Base-by-base conservation (phyloP, 35 echinoderm and acorn worm genomes). In the Amphiura filiformis region DNA sequence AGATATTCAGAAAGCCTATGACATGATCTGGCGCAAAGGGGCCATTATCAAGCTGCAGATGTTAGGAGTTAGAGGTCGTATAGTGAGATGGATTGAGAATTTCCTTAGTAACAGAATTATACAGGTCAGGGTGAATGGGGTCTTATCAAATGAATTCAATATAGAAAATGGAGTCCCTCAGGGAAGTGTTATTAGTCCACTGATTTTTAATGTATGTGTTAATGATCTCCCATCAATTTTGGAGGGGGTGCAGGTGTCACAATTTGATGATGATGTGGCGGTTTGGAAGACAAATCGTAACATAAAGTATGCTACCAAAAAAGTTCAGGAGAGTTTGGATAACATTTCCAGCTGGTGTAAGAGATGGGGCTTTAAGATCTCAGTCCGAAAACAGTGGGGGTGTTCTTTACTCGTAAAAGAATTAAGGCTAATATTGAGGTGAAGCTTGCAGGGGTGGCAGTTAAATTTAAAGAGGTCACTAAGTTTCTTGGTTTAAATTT, bases 1-100 rank as follows among this genome's bases (percentile, higher is more conserved):
- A 39, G 85, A 87, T 75, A 35, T 87, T 17, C 56, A 78, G 75
- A 87, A 87, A 12, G 85, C 85, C 1, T 87, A 87, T 34, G 70
- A 87, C 76, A 64, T 47, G 38, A 0, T 87, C 13, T 87, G 85
- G 85, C 0, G 26, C 23, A 87, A 78, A 0, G 85, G 85, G 32
- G 23, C 44, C 26, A 18, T 87, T 11, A 41, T 41, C 38, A 76
- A 87, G 78, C 35, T 87, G 11, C 65, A 78, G 0, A 78, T 23
- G 11, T 28, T 77, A 4, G 85, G 85, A 13, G 22, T 87, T 18
- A 31, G 5, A 0, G 85, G 85, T 0, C 34, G 39, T 13, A 30
- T 78, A 40, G n/a, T 47, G 32, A 39, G 39, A 33, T 77, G 85
- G 85, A 78, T 70, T 37, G 31, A 34, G 4, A 32, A 0, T 15